These are phyloP conservation scores for Sylvietta virens DNA, from an alignment of 2,113 vertebrate species.

Conservation along the genomic window DNA sequence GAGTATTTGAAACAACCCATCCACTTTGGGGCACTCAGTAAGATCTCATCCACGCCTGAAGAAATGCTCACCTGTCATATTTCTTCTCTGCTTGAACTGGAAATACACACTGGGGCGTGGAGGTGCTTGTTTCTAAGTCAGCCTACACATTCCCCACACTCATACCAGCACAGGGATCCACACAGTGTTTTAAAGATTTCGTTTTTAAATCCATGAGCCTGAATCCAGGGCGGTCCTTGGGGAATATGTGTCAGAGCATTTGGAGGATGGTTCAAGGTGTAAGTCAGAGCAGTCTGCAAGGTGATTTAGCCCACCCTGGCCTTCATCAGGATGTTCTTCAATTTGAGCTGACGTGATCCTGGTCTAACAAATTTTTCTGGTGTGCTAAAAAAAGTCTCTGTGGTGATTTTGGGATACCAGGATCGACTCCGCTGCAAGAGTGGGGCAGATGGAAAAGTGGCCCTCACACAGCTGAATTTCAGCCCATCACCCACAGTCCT, in stretches of 20 bases:
- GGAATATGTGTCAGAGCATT: neutral
- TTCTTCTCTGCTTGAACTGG: neutral
- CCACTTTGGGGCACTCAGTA: neutral
- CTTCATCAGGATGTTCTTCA: neutral
- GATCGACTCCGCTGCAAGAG: rapidly evolving
- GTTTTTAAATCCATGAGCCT: neutral
- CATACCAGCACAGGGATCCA: neutral
- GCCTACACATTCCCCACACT: neutral
- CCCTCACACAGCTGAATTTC: neutral
- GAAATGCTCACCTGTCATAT: neutral
- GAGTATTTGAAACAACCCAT: neutral
- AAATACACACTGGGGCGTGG: neutral
- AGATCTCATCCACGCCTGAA: neutral
- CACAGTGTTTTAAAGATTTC: neutral
- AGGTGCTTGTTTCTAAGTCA: neutral
- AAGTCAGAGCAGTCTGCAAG: neutral
- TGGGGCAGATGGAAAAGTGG: neutral
- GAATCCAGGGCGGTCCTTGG: neutral
- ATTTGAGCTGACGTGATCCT: neutral
- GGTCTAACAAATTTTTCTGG: neutral
- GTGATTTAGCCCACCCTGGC: neutral
- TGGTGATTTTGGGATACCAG: neutral
- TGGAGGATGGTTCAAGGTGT: neutral
- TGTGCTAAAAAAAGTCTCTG: neutral
- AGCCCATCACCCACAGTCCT: neutral